A percentile compares a stretch with the other conserved stretches of the same genome.
These are phyloP conservation scores for Thereva nobilitata DNA, from an alignment of 2,888 invertebrate genomes.

Conservation along the genomic window DNA sequence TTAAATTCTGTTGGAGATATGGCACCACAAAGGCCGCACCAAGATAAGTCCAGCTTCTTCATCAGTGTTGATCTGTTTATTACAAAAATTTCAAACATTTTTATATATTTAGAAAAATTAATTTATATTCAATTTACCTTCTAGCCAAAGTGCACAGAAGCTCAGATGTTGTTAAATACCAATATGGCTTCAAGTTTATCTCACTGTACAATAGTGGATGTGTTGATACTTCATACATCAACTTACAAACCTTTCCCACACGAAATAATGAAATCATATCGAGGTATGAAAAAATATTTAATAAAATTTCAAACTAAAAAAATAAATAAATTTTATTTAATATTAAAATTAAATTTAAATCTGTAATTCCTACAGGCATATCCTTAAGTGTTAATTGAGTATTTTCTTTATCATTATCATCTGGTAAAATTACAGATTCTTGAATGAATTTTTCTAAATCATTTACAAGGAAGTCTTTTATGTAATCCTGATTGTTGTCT, in stretches of 20 bases:
- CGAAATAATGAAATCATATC: constrained; percentile 78
- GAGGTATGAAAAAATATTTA: constrained; percentile 77
- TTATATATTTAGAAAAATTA: constrained; percentile 4
- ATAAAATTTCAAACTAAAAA: constrained; percentile 78
- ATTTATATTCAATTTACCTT: constrained; percentile 32
- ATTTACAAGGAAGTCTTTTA: constrained; percentile 54
- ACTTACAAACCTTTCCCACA: constrained; percentile 75
- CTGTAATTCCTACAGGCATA: constrained; percentile 55
- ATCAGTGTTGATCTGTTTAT: constrained; percentile 66
- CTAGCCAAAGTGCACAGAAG: constrained; percentile 61
- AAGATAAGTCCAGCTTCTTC: constrained; percentile 81
- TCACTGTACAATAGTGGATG: constrained; percentile 78
- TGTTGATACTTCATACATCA: constrained; percentile 71
- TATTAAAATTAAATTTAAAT: not conserved
- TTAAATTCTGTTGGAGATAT: constrained; percentile 61
- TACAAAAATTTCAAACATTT: constrained; percentile 41
- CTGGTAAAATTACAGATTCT: constrained; percentile 44
- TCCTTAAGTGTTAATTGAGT: constrained; percentile 48
- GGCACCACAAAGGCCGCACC: constrained; percentile 77
- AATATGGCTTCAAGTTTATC: constrained; percentile 81
- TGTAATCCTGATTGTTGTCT: constrained; percentile 49
- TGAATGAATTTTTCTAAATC: constrained; percentile 54
- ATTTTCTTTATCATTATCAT: constrained; percentile 37
- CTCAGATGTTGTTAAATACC: constrained; percentile 72
- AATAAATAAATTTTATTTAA: not conserved